Evolutionary conservation across 2,888 invertebrate genomes (phyloP).

Genomic region (Cyclophora punctaria): DNA sequence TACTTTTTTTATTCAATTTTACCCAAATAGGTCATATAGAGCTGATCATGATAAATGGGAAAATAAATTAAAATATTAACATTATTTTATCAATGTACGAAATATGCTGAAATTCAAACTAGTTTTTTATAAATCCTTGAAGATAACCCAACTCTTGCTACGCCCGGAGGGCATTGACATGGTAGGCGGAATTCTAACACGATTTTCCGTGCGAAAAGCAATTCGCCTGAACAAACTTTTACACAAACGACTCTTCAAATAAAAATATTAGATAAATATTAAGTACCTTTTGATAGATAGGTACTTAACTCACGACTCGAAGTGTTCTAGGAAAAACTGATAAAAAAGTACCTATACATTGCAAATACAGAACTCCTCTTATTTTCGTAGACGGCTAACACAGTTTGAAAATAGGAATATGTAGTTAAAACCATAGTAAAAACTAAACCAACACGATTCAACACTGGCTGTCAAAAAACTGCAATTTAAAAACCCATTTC

Average conservation of each 20-base stretch:
- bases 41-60: too few relatives aligned
- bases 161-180: conserved; percentile 8
- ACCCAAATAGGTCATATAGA: too few relatives aligned
- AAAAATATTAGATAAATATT: conserved; percentile 7
- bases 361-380: too few relatives aligned
- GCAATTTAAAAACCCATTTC: conserved; percentile 20
- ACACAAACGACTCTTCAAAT: conserved; percentile 9
- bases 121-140: too few relatives aligned
- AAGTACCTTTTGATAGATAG: neutral
- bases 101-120: too few relatives aligned
- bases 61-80: too few relatives aligned
- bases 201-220: conserved; percentile 18
- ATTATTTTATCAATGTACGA: too few relatives aligned
- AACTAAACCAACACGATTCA: too few relatives aligned
- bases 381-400: too few relatives aligned
- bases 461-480: conserved; percentile 1
- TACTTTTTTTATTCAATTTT: too few relatives aligned
- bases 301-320: neutral
- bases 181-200: conserved; percentile 5
- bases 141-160: too few relatives aligned
- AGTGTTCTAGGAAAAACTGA: neutral
- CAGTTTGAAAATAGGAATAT: too few relatives aligned
- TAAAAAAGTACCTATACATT: neutral
- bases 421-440: conserved; percentile 1
- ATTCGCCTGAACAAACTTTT: conserved; percentile 16